Base-by-base conservation (phyloP, 2,888 invertebrate species). In the Taphrorychus bicolor region DNA sequence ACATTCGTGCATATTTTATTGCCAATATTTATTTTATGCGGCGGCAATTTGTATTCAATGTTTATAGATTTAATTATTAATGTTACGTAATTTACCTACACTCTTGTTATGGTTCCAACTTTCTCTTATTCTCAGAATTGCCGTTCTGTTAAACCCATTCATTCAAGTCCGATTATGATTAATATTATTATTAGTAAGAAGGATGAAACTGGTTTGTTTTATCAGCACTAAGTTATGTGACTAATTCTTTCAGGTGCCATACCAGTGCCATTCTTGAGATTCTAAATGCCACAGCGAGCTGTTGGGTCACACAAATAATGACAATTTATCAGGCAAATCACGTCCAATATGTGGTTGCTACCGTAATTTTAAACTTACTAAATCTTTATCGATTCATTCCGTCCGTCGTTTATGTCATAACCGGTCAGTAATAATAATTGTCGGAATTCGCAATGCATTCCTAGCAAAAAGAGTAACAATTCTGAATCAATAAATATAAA, bases 271-370 rank as follows among this genome's bases (percentile, higher is more conserved):
- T 32, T 32, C 32, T 32, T 32, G 32, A 32, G 7, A 3, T 32
- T 32, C 32, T 11, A 11, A 1, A 7, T 1, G 7, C 45, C 40
- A 70, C 62, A 68, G 40, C 69, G 48, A 48, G 51, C n/a, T n/a
- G n/a, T n/a, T n/a, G 11, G 11, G 1, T n/a, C 54, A 61, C 23
- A 53, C 53, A 54, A 54, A 53, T 40, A 5, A 23, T 16, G 19
- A 22, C 5, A n/a, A 40, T 7, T 63, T 40, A 17, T 45, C 22
- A 63, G 18, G 40, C 62, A 23, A 48, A 49, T 56, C 62, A 62
- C 62, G 62, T 62, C 19, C 52, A 52, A 40, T n/a, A n/a, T n/a
- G n/a, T 32, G 32, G 3, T 32, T 32, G 32, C 1, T 52, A 22
- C 21, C 52, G 52, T 52, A 53, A 53, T n/a, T 53, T 32, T 32